phyloP scores from a whole-genome alignment of 2,113 vertebrate species.

The Rhizomys pruinosus region DNA sequence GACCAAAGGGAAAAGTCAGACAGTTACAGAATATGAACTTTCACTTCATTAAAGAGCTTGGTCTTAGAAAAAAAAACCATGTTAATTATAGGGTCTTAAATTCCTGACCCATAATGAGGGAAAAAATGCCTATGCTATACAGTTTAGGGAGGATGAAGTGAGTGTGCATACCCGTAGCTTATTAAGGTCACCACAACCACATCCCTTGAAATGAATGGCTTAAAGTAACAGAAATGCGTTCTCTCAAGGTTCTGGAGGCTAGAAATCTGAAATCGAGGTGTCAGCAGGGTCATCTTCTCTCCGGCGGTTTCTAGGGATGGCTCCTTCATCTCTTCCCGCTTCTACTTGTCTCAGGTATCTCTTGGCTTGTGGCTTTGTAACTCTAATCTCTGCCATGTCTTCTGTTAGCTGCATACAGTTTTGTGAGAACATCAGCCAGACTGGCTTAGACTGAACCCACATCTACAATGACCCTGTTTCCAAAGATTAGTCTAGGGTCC shows the following conservation, averaged over 20 bases:
- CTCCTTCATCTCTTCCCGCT: neutral
- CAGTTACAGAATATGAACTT: conserved; percentile 68
- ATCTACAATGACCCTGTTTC: neutral
- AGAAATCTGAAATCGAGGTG: neutral
- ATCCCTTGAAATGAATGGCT: neutral
- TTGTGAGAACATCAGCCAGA: neutral
- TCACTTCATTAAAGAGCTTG: neutral
- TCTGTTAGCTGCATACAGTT: neutral
- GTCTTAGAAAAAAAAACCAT: too few species aligned
- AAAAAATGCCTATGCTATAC: neutral
- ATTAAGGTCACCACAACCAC: neutral
- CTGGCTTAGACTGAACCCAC: neutral
- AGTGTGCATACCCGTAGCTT: neutral
- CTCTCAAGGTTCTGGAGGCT: neutral
- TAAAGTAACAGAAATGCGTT: neutral
- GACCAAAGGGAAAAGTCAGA: conserved; percentile 87
- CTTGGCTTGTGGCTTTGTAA: neutral
- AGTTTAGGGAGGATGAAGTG: neutral
- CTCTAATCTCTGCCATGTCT: neutral
- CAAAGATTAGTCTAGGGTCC: neutral
- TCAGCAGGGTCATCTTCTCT: neutral
- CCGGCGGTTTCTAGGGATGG: neutral
- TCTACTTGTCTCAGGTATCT: neutral
- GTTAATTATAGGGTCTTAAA: neutral
- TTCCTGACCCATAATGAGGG: neutral